Base-by-base conservation (phyloP, 2,797 vertebrate species). In the Pteropus rufus region DNA sequence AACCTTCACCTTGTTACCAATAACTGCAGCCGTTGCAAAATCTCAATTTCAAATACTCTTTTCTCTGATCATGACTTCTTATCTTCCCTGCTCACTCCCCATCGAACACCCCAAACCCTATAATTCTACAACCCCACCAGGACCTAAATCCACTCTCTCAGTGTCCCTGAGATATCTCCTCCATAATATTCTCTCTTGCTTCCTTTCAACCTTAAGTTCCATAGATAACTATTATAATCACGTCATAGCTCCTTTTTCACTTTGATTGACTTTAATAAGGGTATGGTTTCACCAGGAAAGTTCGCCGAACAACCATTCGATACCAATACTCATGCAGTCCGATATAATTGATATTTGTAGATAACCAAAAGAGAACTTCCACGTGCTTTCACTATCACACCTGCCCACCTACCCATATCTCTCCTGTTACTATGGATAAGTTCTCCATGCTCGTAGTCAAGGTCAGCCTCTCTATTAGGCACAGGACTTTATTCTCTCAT, bases 1-100 rank as follows among this genome's bases (percentile, higher is more conserved):
- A 76, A 1, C 39, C 41, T 54, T 76, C 24, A 75, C 4, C 3
- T 85, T 52, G 41, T 73, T 56, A 82, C 18, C 26, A 44, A 31
- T 39, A 84, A 86, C 16, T 18, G 12, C 6, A 52, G 16, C 15
- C 2, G 19, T 15, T 34, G 19, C 2, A 94, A 91, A 93, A 91
- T 52, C 24, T 86, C 86, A 90, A 29, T 44, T 93, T 64, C 72
- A 94, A 90, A 89, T 46, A 89, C 44, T 80, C 26, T n/a, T 75
- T 86, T 65, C 76, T 75, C 12, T 64, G 34, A 67, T 31, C 18
- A 62, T 5, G 2, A 81, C 39, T 41, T 67, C 12, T 79, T 90
- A 70, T 77, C 24, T 72, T 62, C 82, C 69, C 15, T 11, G 5
- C n/a, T 88, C 10, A 52, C 19, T 58, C 11, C 15, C 11, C 4